A percentile compares a stretch with the other conserved stretches of the same genome.
Evolutionary conservation across 1,140 invertebrate genomes (phyloP).

Genomic region (Orchestia grillus): DNA sequence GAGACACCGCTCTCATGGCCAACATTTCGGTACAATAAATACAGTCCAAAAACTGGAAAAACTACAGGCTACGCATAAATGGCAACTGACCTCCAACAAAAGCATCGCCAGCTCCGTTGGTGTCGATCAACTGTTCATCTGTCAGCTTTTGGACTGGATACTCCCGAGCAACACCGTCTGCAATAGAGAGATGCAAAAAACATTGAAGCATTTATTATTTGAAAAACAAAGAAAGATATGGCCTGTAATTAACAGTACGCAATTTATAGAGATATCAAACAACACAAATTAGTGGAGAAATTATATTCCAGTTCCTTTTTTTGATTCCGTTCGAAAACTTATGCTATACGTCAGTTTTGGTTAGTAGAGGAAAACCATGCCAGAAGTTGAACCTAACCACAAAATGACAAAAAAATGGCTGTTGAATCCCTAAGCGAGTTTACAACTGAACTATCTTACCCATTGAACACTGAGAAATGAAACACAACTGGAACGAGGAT

Average conservation of each 20-base stretch:
- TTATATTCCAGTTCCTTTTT: too few relatives aligned
- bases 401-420: neutral
- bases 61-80: too few relatives aligned
- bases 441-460: too few relatives aligned
- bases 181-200: constrained; percentile 53
- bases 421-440: neutral
- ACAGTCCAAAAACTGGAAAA: too few relatives aligned
- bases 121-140: constrained; percentile 89
- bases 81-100: constrained; percentile 88
- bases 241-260: too few relatives aligned
- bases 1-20: too few relatives aligned
- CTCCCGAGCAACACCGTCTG: constrained; percentile 78
- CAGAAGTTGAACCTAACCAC: neutral
- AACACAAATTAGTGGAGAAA: neutral
- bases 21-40: too few relatives aligned
- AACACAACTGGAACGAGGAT: too few relatives aligned
- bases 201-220: neutral
- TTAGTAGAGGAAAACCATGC: neutral
- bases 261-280: neutral
- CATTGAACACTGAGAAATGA: too few relatives aligned
- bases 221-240: neutral
- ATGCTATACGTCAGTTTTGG: too few relatives aligned
- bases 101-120: constrained; percentile 90
- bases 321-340: too few relatives aligned
- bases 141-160: constrained; percentile 82